Base-by-base conservation (phyloP, 2,797 vertebrate genomes). In the Sphaeramia orbicularis region DNA sequence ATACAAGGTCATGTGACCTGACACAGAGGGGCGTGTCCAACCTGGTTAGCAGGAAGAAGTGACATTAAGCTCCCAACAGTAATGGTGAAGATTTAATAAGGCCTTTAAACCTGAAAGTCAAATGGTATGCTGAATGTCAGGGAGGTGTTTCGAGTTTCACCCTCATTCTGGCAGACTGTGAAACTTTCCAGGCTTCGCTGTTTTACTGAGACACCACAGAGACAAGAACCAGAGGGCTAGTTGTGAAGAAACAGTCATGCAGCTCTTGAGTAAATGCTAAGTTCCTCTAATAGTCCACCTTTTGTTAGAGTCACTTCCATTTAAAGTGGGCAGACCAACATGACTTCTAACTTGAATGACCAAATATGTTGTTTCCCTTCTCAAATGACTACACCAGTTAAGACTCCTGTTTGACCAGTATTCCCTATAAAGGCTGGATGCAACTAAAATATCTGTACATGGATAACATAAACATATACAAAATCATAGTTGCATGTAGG, bases 211-310 rank as follows among this genome's bases (percentile, higher is more conserved):
- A 51, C 18, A 47, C 45, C 11, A 4, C 43, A 0, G n/a, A 66
- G 7, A 42, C 24, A n/a, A n/a, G 12, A 24, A 42, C 24, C 13
- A 16, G 12, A 24, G 19, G 40, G 38, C 21, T 10, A 15, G 27
- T 51, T 27, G 32, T 2, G 48, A 16, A 74, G 12, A 13, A 54
- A 27, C 35, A 41, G 35, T 6, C 40, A 55, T 10, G 2, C n/a
- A 30, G 27, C n/a, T 47, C 24, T 37, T 7, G 1, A 47, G n/a
- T 15, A 21, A n/a, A 52, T 16, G 4, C 4, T 27, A 16, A 37
- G 32, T 48, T 14, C 15, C 27, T 41, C 15, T n/a, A n/a, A n/a
- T n/a, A n/a, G 82, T 42, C 49, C 70, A 87, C 71, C n/a, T n/a
- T n/a, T n/a, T n/a, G n/a, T n/a, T n/a, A n/a, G n/a, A n/a, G n/a